Conservation (phyloP, 1,140 invertebrate species). For the Achatina immaculata region DNA sequence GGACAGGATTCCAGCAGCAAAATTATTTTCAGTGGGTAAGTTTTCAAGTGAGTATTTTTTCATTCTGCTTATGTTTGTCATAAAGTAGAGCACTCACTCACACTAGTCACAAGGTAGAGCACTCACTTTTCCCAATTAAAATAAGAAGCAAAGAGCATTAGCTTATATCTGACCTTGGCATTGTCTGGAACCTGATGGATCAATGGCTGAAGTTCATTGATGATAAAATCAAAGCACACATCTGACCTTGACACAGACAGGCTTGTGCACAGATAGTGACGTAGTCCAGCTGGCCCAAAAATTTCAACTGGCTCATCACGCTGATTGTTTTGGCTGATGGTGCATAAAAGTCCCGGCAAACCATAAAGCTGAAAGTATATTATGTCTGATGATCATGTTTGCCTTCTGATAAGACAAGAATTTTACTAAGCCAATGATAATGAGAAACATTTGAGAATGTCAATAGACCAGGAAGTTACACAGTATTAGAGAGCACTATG, state of each 20-base stretch:
- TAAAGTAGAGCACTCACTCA: too few species aligned
- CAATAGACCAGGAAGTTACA: too few species aligned
- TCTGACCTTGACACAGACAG: slow-evolving; percentile 67
- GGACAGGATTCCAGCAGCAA: too few species aligned
- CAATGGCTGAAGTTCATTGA: slow-evolving; percentile 70
- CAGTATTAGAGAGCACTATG: too few species aligned
- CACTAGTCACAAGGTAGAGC: too few species aligned
- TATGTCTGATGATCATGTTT: background rate
- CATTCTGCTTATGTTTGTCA: too few species aligned
- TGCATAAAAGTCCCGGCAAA: slow-evolving; percentile 73
- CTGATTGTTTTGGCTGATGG: slow-evolving; percentile 65
- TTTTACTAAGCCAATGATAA: too few species aligned
- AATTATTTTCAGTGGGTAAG: too few species aligned
- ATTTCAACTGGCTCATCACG: slow-evolving; percentile 64
- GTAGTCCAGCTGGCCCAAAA: slow-evolving; percentile 71
- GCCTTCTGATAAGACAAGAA: background rate
- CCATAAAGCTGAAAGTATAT: slow-evolving; percentile 69
- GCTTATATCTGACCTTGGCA: slow-evolving; percentile 52
- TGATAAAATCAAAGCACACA: slow-evolving; percentile 66
- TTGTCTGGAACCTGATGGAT: slow-evolving; percentile 63
- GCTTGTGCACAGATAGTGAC: slow-evolving; percentile 63
- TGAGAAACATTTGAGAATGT: too few species aligned
- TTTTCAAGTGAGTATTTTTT: too few species aligned
- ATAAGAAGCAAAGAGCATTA: too few species aligned
- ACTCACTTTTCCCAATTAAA: too few species aligned